Base-by-base conservation (phyloP, 2,888 invertebrate species). In the Gisinianus flammeolus region DNA sequence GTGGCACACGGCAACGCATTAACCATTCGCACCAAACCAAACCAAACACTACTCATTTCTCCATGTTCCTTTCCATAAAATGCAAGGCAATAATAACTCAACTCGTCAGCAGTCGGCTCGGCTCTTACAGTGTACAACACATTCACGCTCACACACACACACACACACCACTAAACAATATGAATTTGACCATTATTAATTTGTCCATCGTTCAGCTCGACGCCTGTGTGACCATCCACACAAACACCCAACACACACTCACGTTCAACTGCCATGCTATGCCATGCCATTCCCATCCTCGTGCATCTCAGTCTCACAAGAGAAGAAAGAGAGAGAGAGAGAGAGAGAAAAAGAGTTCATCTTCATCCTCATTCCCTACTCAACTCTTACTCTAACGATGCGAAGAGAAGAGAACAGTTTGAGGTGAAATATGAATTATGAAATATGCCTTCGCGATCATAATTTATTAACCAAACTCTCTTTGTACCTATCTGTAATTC, bases 161-260 rank as follows among this genome's bases (percentile, higher is more conserved):
- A 12, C 26, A n/a, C 22, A 58, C 22, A 58, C 12, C 26, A 58
- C 12, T 24, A 22, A 58, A 58, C 58, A 2, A 22, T 26, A n/a
- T 26, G 64, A 64, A 64, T 64, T 24, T 16, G 64, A 28, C 30
- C 64, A 64, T 64, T 64, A 64, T 64, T 64, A 64, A 64, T 64
- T 64, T 64, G 4, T 64, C 30, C 26, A 64, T 5, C 26, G 64
- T 28, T 26, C 64, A 58, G 22, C 64, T 64, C 64, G 44, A 44
- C 44, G 44, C 19, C 44, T 44, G 44, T n/a, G n/a, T n/a, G n/a
- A n/a, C n/a, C n/a, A n/a, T n/a, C n/a, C n/a, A n/a, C n/a, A n/a
- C n/a, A n/a, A n/a, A n/a, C n/a, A n/a, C n/a, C n/a, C n/a, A n/a
- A n/a, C n/a, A n/a, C n/a, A n/a, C n/a, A n/a, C n/a, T n/a, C n/a